Conservation (phyloP, 1,140 invertebrate genomes). For the Sitobion miscanthi region DNA sequence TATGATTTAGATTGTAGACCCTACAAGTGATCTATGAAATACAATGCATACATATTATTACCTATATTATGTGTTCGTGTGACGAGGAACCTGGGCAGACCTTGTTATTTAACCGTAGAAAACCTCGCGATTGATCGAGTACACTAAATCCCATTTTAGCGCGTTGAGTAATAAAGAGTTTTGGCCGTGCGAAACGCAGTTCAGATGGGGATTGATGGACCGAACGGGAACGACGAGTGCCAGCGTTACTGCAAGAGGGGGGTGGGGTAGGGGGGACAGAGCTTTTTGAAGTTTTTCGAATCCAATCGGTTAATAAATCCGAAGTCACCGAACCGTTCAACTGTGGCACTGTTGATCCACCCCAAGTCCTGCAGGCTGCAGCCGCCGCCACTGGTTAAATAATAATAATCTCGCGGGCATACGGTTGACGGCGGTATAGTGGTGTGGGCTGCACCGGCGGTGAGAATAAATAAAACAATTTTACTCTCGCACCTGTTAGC, state of each 20-base stretch:
- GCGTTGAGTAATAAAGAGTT: constrained; percentile 15
- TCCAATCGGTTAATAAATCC: constrained; percentile 46
- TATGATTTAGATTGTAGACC: not conserved
- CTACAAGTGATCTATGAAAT: not conserved
- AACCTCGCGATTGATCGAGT: constrained; percentile 8
- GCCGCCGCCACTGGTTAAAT: not conserved
- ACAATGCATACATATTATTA: not conserved
- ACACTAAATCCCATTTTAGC: constrained; percentile 20
- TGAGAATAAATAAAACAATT: constrained; percentile 33
- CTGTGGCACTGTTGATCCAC: constrained; percentile 43
- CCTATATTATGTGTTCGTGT: not conserved
- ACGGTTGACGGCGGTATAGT: not conserved
- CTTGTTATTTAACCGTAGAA: not conserved
- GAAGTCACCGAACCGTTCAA: constrained; percentile 50
- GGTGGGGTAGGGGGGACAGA: not conserved
- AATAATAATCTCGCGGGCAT: constrained; percentile 19
- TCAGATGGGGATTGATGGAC: not conserved
- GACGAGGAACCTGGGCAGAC: not conserved
- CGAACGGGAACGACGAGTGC: not conserved
- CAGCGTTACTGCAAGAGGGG: not conserved
- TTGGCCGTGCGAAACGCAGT: not conserved
- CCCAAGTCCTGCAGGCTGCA: not conserved
- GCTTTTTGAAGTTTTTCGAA: constrained; percentile 49
- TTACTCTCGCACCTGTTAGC: constrained; percentile 27
- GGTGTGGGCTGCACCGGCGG: not conserved